Base-by-base conservation (phyloP, 2,888 invertebrate genomes). In the Schizaphis graminum region DNA sequence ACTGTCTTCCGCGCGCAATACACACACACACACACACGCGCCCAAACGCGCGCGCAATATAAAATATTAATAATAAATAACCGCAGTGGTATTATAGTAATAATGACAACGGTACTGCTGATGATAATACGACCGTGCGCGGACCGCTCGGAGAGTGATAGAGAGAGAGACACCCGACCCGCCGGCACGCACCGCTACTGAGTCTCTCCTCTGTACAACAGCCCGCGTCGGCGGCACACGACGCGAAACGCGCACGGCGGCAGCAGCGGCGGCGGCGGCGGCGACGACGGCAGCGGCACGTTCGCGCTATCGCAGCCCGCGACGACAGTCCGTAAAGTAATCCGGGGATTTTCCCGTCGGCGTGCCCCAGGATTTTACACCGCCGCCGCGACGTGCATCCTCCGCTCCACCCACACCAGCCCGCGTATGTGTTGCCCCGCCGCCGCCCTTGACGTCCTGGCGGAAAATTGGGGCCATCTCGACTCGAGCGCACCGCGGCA, bases 261-360 rank as follows among this genome's bases (percentile, higher is more conserved):
- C 49, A 35, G 49, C 53, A 26, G 26, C 77, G 49, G 41, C 87
- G 57, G 53, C 53, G 35, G 26, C 77, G 49, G 41, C 87, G 57
- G 53, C 89, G 89, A 21, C 92, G 88, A 26, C 84, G 67, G 67
- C 53, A 49, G 92, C 88, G 85, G 93, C 93, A 93, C 93, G 93
- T 89, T 93, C 93, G 93, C 93, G 93, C 89, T 93, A 90, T 92
- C 89, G 89, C 85, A 90, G 35, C 89, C 84, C 93, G 93, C 93
- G 93, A 90, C 93, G 93, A 93, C 93, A 93, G 93, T 93, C 89
- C 89, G 93, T 89, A 90, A 93, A 93, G 89, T 93, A 93, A 93
- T 93, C 93, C 93, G 90, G 93, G 93, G 90, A 93, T 93, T 93
- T 93, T 89, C 93, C 89, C 93, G 89, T 89, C 93, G 93, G 90